phyloP scores from a whole-genome alignment of 2,888 invertebrate genomes.

The Lissonota sp. region DNA sequence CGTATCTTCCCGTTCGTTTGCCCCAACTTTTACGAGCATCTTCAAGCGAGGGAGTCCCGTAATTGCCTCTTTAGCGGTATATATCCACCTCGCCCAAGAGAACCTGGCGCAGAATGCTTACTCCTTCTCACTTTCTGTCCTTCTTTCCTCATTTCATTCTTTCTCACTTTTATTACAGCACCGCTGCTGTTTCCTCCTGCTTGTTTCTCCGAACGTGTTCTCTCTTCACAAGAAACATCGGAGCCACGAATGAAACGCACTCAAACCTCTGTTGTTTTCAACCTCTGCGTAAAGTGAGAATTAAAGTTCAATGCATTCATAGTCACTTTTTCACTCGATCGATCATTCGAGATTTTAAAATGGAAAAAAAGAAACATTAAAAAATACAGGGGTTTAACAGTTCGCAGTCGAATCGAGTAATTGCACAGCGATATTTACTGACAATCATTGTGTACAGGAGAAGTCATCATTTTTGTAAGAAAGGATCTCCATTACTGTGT shows the following conservation, averaged over 20 bases:
- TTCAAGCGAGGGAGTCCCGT: conserved; percentile 75
- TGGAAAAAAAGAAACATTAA: no score
- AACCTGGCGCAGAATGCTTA: conserved; percentile 26
- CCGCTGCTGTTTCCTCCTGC: not conserved
- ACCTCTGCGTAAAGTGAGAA: not conserved
- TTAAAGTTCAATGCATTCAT: no score
- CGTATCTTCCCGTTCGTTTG: conserved; percentile 41
- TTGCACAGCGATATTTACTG: no score
- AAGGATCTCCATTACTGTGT: no score
- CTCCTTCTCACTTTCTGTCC: conserved; percentile 4
- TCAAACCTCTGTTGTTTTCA: no score
- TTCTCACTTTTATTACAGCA: conserved; percentile 28
- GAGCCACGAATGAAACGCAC: not conserved
- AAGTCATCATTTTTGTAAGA: no score
- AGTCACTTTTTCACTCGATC: no score
- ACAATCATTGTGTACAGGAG: no score
- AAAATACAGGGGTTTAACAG: no score
- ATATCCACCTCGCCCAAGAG: conserved; percentile 33
- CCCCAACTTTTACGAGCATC: conserved; percentile 79
- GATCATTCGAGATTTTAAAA: no score
- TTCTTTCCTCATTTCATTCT: conserved; percentile 49
- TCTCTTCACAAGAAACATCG: not conserved
- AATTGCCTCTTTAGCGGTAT: conserved; percentile 82
- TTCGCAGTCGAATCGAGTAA: no score
- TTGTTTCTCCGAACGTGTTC: conserved; percentile 4